Evolutionary conservation across 1,140 invertebrate genomes (phyloP), one percentile per base, ranked within the genome.

Genomic region (Listronotus bonariensis): DNA sequence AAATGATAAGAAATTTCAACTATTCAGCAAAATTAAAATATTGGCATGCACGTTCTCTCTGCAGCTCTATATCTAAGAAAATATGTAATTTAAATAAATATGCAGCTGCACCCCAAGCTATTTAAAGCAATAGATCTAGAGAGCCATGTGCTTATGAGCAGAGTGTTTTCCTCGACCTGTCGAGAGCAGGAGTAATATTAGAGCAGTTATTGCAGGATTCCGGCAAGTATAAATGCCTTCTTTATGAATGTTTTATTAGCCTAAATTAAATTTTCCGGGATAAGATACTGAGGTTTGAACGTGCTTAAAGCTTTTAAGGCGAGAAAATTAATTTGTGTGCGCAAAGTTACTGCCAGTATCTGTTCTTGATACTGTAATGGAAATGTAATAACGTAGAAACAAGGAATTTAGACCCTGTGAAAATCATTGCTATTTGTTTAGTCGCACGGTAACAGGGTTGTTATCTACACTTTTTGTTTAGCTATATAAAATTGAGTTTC

Each of bases 201-300:
- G 66, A 64, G 62, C 64, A 72, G 70, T 72, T 72, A 72, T 72
- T 72, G 71, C 68, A 68, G 72, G 64, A 73, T 73, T 73, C 72
- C 72, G 64, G 68, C 72, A 67, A 68, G 72, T 72, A 70, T 66
- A 67, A 68, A 49, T 43, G 32, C 55, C 14, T 36, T 59, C 68
- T 71, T 72, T 72, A 74, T 74, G 72, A 71, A 72, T 72, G 72
- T 72, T 72, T 74, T 74, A 74, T 74, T 71, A 70, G 72, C 69
- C 57, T 61, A 74, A 74, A 74, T 74, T 72, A 74, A 74, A 74
- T 73, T 74, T 72, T 58, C 42, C 42, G 60, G n/a, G 65, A 71
- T 69, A 68, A 69, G 65, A 68, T 70, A 72, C 58, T 63, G 69
- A 69, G 62, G 60, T 65, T 65, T 62, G 32, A 54, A 66, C 54